Evolutionary conservation across 2,113 vertebrate species (phyloP).

Genomic region (Pogona vitticeps): DNA sequence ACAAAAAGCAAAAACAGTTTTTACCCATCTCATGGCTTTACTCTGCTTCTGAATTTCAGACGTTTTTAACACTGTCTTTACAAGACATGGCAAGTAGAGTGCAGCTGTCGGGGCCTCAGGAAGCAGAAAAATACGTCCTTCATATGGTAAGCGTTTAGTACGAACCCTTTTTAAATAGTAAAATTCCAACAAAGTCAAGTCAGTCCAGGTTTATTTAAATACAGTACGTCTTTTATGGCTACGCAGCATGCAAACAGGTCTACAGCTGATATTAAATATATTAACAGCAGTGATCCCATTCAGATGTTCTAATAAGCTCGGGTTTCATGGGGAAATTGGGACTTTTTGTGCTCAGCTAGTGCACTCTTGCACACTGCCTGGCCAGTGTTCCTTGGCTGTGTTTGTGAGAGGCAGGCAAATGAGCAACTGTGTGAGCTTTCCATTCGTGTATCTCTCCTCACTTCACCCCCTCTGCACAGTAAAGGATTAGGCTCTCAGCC

Average conservation of each 20-base stretch:
- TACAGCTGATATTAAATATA: not conserved
- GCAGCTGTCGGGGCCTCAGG: conserved; percentile 93
- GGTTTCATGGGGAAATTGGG: no score
- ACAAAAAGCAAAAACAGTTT: not conserved
- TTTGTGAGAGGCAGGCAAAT: no score
- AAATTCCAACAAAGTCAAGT: not conserved
- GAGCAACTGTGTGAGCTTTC: no score
- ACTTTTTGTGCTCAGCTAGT: not conserved
- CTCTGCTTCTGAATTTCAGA: conserved; percentile 78
- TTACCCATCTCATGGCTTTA: not conserved
- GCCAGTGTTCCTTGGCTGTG: no score
- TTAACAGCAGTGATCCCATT: not conserved
- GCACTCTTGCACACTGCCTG: not conserved
- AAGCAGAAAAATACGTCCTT: conserved; percentile 98
- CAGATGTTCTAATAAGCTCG: not conserved
- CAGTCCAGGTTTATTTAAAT: not conserved
- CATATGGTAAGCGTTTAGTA: conserved; percentile 89
- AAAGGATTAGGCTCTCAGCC: not conserved
- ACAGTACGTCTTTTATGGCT: not conserved
- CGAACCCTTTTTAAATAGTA: not conserved
- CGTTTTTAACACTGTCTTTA: conserved; percentile 95
- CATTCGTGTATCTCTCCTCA: no score
- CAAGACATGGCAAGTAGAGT: conserved; percentile 99
- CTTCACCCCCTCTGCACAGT: not conserved
- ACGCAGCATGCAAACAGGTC: not conserved